A percentile compares a stretch with the other conserved stretches of the same genome.
Conservation (phyloP, 2,888 invertebrate genomes). For the Pseudanteris insignis region DNA sequence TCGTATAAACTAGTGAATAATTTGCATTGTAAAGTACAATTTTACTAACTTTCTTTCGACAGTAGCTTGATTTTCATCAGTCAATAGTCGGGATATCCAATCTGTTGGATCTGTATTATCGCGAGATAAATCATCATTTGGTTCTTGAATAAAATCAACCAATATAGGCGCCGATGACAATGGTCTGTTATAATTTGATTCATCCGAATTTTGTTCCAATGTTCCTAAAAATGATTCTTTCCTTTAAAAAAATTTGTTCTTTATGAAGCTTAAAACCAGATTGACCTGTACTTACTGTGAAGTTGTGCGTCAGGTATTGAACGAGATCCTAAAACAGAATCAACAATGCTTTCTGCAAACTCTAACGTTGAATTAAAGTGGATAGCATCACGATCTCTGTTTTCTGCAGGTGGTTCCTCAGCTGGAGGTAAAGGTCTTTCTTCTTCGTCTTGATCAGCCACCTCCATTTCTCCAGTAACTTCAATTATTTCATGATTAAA, state of each 20-base stretch:
- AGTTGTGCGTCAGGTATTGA: constrained; percentile 56
- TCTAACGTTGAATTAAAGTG: constrained; percentile 57
- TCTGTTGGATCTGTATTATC: constrained; percentile 56
- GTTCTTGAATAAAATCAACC: constrained; percentile 54
- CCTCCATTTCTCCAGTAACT: constrained; percentile 63
- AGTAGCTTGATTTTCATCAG: constrained; percentile 52
- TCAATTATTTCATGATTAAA: constrained; percentile 59
- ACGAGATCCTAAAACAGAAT: constrained; percentile 64
- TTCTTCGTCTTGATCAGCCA: constrained; percentile 61
- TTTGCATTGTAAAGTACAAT: constrained; percentile 1
- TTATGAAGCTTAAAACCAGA: no score
- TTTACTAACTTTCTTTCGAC: constrained; percentile 54
- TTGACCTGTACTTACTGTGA: constrained; percentile 48
- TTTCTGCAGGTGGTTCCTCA: constrained; percentile 50
- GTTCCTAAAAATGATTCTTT: no score
- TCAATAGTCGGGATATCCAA: constrained; percentile 59
- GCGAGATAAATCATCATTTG: constrained; percentile 51
- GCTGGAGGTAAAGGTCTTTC: constrained; percentile 55
- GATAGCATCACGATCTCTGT: constrained; percentile 52
- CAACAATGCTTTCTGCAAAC: constrained; percentile 66
- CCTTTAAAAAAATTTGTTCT: no score
- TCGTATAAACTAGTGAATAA: background rate
- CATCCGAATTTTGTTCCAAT: constrained; percentile 35
- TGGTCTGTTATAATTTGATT: constrained; percentile 35
- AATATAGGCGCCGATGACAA: constrained; percentile 44